Evolutionary conservation across 2,888 invertebrate species (phyloP).

Genomic region (Glyphotaelius pellucidus): DNA sequence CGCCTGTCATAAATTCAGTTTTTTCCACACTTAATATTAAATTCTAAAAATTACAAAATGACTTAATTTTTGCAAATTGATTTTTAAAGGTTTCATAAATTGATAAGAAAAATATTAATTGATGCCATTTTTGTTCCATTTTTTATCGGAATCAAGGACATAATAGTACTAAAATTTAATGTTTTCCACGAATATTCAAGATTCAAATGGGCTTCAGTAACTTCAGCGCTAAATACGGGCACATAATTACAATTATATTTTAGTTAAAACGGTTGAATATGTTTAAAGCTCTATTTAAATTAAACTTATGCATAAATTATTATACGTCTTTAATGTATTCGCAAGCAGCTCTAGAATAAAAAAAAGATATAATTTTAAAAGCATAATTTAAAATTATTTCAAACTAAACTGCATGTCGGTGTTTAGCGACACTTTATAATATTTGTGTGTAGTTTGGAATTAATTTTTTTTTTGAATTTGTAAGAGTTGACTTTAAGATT

Average conservation of each 20-base stretch:
- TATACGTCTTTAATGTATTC: not conserved
- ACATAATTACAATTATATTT: no score
- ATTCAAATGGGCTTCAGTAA: not conserved
- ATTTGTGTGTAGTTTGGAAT: not conserved
- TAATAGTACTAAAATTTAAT: no score
- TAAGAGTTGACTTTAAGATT: not conserved
- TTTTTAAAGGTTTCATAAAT: not conserved
- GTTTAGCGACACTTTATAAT: not conserved
- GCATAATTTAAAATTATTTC: not conserved
- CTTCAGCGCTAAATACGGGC: no score
- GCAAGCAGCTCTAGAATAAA: not conserved
- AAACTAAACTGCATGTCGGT: constrained; percentile 30
- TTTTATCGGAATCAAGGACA: no score
- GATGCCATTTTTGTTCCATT: not conserved
- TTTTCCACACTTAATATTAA: no score
- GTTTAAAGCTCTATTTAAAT: no score
- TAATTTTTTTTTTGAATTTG: not conserved
- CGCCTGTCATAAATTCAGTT: not conserved
- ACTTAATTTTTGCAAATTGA: not conserved
- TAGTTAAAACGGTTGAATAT: no score
- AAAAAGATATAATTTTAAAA: not conserved
- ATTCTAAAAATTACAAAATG: not conserved
- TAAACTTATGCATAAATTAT: no score
- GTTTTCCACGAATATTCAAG: no score
- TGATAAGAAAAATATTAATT: not conserved